Evolutionary conservation across 2,888 invertebrate species (phyloP), one percentile per base, ranked within the genome.

Genomic region (Meliscaeva auricollis): DNA sequence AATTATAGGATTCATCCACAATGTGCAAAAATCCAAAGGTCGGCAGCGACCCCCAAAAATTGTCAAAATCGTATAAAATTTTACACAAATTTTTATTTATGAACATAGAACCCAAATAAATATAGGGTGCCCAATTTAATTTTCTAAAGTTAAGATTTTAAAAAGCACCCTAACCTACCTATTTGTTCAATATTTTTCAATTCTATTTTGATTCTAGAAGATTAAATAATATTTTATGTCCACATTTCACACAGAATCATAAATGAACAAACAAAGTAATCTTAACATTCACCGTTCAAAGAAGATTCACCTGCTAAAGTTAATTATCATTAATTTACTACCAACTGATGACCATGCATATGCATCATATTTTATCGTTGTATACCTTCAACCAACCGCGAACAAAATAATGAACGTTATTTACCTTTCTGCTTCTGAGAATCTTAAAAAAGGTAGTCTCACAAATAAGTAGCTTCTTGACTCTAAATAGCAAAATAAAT

Each of bases 351-450:
- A 56, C 48, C 58, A 58, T 44, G n/a, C 32, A 56, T n/a, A n/a
- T 64, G 26, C 4, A 26, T 26, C 26, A 4, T 22, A 11, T 58
- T 46, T 15, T 15, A 30, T 35, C 1, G 20, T 32, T 35, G 1
- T 17, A 9, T 41, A 4, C 26, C 26, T 41, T 52, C 41, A 62
- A 9, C 50, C 73, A 75, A 32, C 13, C 38, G 17, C 50, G n/a
- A 72, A 58, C 13, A 50, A 76, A 52, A 58, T 38, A 58, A 78
- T 64, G 48, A 78, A 58, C 17, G 6, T 79, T 66, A 73, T 66
- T 73, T 58, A 58, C 78, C 32, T 44, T 58, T 52, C n/a, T 48
- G 78, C 66, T 73, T 50, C 30, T 66, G 56, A 56, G 60, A 62
- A 41, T 69, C 17, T 15, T 38, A 30, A 32, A 52, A 50, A 32